Conservation (phyloP, 2,113 vertebrate genomes). For the Mystacornis crossleyi region DNA sequence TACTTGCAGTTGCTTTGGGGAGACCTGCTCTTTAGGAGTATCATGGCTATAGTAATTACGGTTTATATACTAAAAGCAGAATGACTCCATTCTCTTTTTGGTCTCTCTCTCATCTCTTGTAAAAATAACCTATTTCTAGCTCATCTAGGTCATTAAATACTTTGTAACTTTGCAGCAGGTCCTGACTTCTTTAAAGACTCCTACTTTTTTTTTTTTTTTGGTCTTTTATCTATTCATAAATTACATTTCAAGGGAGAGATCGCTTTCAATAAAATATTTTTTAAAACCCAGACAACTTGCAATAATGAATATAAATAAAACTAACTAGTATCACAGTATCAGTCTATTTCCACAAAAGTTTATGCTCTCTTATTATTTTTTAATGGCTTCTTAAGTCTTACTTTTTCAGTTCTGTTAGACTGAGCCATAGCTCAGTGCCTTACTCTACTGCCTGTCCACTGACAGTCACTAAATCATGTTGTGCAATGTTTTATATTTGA, state of each 20-base stretch:
- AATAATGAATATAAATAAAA: not conserved
- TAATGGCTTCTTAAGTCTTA: not conserved
- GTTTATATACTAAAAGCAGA: not conserved
- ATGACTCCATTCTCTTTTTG: not conserved
- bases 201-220: not conserved
- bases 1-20: not conserved
- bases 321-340: fast-evolving
- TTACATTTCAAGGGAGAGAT: not conserved
- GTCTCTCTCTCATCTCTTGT: not conserved
- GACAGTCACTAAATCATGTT: not conserved
- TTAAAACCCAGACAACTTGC: not conserved
- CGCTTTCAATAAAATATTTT: not conserved
- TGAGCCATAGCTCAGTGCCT: not conserved
- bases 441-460: not conserved
- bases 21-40: not conserved
- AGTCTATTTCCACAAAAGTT: not conserved
- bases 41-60: not conserved
- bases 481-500: not conserved
- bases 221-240: not conserved
- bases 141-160: not conserved
- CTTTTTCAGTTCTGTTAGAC: not conserved
- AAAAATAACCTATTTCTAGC: not conserved
- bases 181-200: not conserved
- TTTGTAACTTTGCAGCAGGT: not conserved
- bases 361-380: not conserved